These are phyloP conservation scores for Caenorhabditis zanzibari DNA, from an alignment of 2,888 invertebrate species.

Conservation along the genomic window DNA sequence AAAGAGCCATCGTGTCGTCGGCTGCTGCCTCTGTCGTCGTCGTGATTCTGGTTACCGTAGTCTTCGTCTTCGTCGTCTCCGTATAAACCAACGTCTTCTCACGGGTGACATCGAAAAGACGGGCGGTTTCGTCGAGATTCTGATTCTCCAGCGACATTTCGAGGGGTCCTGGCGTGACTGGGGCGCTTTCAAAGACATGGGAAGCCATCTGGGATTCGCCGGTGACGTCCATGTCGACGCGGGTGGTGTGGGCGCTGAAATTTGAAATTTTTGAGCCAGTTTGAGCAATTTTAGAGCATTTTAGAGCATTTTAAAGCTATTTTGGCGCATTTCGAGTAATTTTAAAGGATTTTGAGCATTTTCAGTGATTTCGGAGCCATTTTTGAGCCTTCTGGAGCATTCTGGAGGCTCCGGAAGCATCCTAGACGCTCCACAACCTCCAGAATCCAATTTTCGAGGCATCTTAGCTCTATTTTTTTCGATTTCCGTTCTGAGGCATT, in stretches of 20 bases:
- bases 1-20: constrained; percentile 26
- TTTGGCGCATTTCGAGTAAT: not conserved
- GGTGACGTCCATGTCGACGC: constrained; percentile 28
- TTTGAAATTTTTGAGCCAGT: no score
- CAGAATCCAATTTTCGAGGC: no score
- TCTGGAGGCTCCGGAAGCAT: no score
- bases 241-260: constrained; percentile 29
- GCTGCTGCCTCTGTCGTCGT: not conserved
- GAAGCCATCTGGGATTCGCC: not conserved
- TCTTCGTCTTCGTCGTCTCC: not conserved
- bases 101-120: constrained; percentile 15
- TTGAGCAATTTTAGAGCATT: no score
- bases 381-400: no score
- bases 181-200: not conserved
- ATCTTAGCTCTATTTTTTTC: not conserved
- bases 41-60: no score
- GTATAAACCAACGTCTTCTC: constrained; percentile 3
- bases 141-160: constrained; percentile 61
- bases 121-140: constrained; percentile 9
- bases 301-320: no score
- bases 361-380: no score
- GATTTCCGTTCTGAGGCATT: no score
- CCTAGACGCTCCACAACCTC: no score
- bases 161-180: not conserved
- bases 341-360: no score